These are phyloP conservation scores for Saccostrea cuccullata DNA, from an alignment of 1,140 invertebrate species.

Conservation along the genomic window DNA sequence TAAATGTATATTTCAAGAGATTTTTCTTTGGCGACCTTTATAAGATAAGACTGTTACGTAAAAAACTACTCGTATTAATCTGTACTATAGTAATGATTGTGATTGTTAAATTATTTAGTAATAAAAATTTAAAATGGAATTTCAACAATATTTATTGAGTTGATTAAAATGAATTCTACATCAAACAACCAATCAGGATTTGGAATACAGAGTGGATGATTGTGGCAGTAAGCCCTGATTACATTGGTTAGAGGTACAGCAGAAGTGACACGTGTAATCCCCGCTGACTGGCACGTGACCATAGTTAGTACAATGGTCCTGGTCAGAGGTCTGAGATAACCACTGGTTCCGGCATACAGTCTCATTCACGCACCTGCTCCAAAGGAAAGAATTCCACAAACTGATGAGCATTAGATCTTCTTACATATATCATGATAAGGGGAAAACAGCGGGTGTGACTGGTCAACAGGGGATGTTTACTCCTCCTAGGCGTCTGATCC, in stretches of 20 bases:
- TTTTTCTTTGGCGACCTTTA: no score
- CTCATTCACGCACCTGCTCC: neutral
- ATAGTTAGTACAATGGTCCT: neutral
- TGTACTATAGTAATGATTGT: no score
- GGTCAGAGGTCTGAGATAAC: neutral
- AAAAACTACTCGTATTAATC: no score
- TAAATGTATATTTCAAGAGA: no score
- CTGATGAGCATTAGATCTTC: no score
- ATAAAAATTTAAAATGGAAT: neutral
- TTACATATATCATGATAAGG: no score
- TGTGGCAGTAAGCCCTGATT: neutral
- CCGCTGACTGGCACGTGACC: neutral
- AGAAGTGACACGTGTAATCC: neutral
- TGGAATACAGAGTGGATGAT: neutral
- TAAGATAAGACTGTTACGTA: no score
- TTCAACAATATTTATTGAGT: neutral
- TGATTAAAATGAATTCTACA: neutral
- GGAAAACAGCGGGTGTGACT: no score
- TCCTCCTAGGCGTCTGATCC: no score
- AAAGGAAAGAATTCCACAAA: neutral
- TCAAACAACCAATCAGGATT: neutral
- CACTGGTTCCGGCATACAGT: slow-evolving; percentile 1
- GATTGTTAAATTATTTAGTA: no score
- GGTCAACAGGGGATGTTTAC: no score
- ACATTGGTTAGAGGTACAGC: neutral